Conservation (phyloP, 2,113 vertebrate species). For the Pao palembangensis region DNA sequence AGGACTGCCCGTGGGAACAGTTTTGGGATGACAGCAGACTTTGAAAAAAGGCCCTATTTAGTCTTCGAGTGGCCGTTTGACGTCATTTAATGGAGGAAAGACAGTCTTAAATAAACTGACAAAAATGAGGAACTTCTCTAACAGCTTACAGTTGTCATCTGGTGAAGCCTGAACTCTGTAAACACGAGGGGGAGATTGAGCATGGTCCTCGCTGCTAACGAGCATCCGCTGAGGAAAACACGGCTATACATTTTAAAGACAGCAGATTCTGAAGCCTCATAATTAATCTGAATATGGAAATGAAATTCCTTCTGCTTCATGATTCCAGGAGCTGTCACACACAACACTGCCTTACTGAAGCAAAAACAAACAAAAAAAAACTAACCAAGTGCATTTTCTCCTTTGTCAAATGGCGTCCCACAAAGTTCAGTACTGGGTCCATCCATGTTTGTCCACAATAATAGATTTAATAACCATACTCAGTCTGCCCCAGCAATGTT, state of each 20-base stretch:
- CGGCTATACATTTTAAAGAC: slow-evolving; percentile 15
- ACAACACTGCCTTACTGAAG: no score
- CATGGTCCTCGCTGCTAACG: slow-evolving; percentile 24
- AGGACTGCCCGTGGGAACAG: slow-evolving; percentile 51
- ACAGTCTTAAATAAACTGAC: slow-evolving; percentile 67
- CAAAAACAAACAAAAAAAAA: no score
- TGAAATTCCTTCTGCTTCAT: slow-evolving; percentile 10
- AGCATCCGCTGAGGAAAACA: slow-evolving; percentile 13
- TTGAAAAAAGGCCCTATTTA: slow-evolving; percentile 65
- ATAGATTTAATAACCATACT: no score
- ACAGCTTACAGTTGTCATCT: slow-evolving; percentile 68
- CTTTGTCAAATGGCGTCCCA: no score
- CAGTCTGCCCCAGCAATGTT: no score
- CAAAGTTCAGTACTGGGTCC: no score
- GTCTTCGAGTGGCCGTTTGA: slow-evolving; percentile 62
- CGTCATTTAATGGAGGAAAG: slow-evolving; percentile 68
- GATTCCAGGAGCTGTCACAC: no score
- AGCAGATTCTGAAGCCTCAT: slow-evolving; percentile 11
- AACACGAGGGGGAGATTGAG: slow-evolving; percentile 44
- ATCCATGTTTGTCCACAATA: no score
- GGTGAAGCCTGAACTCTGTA: slow-evolving; percentile 58
- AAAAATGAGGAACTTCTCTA: slow-evolving; percentile 62
- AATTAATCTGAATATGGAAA: slow-evolving; percentile 21
- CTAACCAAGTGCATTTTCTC: no score
- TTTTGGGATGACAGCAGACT: slow-evolving; percentile 49